Percentiles rank a stretch among this genome's conserved stretches.
Evolutionary conservation across 2,113 vertebrate genomes (phyloP).

Genomic region (Cercopithecus mona): DNA sequence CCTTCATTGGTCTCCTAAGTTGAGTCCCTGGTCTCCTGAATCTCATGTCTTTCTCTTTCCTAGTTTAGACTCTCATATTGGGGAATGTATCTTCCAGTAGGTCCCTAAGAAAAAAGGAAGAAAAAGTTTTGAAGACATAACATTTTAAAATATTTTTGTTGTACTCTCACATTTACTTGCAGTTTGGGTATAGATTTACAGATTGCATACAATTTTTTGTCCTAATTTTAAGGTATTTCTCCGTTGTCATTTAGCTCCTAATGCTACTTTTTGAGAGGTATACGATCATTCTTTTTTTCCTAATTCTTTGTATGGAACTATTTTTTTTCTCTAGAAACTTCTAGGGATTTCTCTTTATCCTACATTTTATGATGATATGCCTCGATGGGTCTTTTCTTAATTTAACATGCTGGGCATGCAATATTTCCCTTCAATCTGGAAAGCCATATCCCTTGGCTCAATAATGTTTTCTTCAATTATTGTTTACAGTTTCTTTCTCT

Average conservation of each 20-base stretch:
- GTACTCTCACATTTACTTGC: neutral
- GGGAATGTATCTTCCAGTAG: neutral
- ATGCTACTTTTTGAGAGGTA: neutral
- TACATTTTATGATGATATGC: neutral
- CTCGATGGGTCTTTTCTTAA: neutral
- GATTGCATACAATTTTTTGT: neutral
- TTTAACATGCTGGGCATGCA: neutral
- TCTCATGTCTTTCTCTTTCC: neutral
- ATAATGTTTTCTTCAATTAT: neutral
- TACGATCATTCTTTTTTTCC: neutral
- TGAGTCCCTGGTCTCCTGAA: neutral
- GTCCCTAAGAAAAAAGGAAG: neutral
- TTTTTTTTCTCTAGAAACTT: slow-evolving; percentile 31
- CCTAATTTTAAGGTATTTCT: neutral
- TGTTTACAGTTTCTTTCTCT: neutral
- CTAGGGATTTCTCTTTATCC: neutral
- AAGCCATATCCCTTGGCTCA: neutral
- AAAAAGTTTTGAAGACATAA: neutral
- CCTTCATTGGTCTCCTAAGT: neutral
- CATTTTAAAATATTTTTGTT: neutral
- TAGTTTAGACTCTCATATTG: neutral
- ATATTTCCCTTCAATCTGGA: slow-evolving; percentile 8
- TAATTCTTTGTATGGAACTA: neutral
- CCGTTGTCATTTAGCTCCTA: neutral
- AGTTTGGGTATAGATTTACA: neutral